These are phyloP conservation scores for Deroplatys truncata DNA, from an alignment of 2,888 invertebrate genomes.

Conservation along the genomic window DNA sequence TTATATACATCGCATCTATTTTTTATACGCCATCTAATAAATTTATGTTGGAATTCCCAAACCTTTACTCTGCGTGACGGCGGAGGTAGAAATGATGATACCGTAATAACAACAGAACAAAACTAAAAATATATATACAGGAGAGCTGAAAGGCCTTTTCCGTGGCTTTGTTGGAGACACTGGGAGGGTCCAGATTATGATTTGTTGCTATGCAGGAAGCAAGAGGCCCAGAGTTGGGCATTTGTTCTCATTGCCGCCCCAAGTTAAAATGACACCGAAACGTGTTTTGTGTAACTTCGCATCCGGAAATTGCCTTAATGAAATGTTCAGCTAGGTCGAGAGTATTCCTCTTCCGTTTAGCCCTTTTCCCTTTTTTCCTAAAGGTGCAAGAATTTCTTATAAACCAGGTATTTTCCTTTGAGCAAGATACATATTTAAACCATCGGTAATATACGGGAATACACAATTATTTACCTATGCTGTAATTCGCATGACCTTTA, in stretches of 20 bases:
- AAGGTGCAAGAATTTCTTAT: no score
- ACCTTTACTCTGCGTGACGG: not conserved
- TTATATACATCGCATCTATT: not conserved
- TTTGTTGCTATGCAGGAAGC: not conserved
- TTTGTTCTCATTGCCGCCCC: not conserved
- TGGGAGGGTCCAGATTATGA: not conserved
- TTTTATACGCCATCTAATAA: not conserved
- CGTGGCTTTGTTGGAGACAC: not conserved
- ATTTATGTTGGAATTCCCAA: conserved; percentile 1
- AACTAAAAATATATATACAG: not conserved
- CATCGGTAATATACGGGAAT: no score
- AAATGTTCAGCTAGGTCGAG: not conserved
- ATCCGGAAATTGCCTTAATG: not conserved
- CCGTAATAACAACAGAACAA: not conserved
- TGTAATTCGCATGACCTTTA: no score
- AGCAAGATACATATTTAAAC: no score
- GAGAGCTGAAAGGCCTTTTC: not conserved
- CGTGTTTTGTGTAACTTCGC: not conserved
- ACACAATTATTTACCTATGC: no score
- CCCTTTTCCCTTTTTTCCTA: not conserved
- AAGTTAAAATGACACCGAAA: not conserved
- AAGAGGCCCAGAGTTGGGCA: not conserved
- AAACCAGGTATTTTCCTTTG: no score
- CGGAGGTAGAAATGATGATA: not conserved
- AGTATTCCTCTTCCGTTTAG: not conserved